A percentile compares a stretch with the other conserved stretches of the same genome.
Conservation (phyloP, 2,888 invertebrate species). For the Apodemia duryi region DNA sequence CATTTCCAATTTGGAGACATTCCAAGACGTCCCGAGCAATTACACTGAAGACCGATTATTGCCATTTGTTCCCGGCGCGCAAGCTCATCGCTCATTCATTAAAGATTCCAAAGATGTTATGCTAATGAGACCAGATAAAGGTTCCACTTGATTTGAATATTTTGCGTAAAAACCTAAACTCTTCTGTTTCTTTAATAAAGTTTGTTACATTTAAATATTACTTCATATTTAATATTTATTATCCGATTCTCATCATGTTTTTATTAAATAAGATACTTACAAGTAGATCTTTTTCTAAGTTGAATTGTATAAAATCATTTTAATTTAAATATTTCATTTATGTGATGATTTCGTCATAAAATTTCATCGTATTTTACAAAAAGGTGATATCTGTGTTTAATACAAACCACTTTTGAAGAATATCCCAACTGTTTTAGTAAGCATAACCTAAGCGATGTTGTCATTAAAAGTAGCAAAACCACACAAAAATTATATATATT, state of each 20-base stretch:
- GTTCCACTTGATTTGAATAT: conserved; percentile 14
- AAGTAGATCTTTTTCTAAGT: no score
- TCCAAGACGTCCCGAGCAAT: conserved; percentile 49
- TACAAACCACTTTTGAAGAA: no score
- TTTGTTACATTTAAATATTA: conserved; percentile 11
- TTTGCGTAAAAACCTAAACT: conserved; percentile 8
- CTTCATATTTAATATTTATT: conserved; percentile 30
- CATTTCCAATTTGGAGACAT: conserved; percentile 51
- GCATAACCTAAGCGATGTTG: no score
- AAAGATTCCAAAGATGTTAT: conserved; percentile 41
- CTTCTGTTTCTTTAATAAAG: background rate
- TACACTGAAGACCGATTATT: conserved; percentile 44
- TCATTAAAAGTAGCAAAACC: no score
- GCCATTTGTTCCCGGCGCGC: conserved; percentile 33
- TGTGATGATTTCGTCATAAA: no score
- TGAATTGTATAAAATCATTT: no score
- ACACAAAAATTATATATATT: no score
- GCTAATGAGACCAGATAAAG: conserved; percentile 41
- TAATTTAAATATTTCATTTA: no score
- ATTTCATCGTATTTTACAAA: no score
- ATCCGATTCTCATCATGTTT: conserved; percentile 26
- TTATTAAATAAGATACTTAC: no score
- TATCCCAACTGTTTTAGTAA: no score
- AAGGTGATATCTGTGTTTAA: no score
- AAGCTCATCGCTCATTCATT: conserved; percentile 39